Conservation (phyloP, 2,888 invertebrate species). For the Orthonevra nobilis region DNA sequence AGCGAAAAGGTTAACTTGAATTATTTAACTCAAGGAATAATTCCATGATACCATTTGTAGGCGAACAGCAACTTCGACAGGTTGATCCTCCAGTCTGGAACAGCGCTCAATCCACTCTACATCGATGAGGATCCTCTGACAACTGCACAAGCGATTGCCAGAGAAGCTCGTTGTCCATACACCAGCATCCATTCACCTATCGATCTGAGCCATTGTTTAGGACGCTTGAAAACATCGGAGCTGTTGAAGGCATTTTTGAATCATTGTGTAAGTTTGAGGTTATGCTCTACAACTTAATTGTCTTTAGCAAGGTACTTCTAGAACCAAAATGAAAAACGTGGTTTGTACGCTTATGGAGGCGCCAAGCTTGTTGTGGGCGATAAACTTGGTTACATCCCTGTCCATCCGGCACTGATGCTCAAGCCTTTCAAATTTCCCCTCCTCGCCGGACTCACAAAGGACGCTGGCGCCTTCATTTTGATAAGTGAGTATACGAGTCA, state of each 20-base stretch:
- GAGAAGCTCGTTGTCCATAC: constrained; percentile 76
- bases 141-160: constrained; percentile 78
- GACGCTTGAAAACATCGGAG: constrained; percentile 74
- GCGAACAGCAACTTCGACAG: constrained; percentile 81
- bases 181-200: constrained; percentile 23
- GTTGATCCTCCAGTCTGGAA: constrained; percentile 82
- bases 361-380: constrained; percentile 78
- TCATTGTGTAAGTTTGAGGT: constrained; percentile 71
- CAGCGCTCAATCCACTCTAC: constrained; percentile 81
- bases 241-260: constrained; percentile 73
- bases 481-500: constrained; percentile 78
- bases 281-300: too few relatives aligned
- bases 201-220: constrained; percentile 73
- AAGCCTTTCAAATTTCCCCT: constrained; percentile 76
- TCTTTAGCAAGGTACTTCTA: too few relatives aligned
- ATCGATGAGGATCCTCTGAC: constrained; percentile 79
- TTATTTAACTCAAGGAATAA: too few relatives aligned
- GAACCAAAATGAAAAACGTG: constrained; percentile 45
- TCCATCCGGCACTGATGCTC: constrained; percentile 75
- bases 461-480: constrained; percentile 81
- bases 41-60: too few relatives aligned
- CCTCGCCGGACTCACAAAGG: constrained; percentile 80
- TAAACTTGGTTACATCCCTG: constrained; percentile 75
- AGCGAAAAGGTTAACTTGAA: constrained; percentile 79
- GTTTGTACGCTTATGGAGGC: constrained; percentile 72